phyloP scores from a whole-genome alignment of 2,888 invertebrate species.

The Ennomos erosarius region DNA sequence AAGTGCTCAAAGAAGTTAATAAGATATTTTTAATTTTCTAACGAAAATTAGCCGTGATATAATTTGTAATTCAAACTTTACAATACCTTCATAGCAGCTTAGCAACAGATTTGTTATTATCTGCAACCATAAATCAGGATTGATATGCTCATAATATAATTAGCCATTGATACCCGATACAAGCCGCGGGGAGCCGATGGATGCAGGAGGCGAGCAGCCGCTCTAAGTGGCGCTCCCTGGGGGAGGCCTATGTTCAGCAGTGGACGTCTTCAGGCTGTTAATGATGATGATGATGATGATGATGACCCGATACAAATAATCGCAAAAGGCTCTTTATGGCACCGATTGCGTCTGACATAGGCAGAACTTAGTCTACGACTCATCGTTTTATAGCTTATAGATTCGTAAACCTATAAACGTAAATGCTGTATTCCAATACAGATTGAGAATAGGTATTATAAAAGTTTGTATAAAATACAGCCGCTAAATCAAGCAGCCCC shows the following conservation, averaged over 20 bases:
- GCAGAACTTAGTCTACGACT: conserved; percentile 2
- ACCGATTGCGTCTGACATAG: conserved; percentile 14
- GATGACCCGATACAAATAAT: conserved; percentile 34
- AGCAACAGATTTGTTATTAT: conserved; percentile 21
- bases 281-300: too few relatives aligned
- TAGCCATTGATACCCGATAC: conserved; percentile 25
- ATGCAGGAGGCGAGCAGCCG: too few relatives aligned
- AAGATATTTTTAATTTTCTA: too few relatives aligned
- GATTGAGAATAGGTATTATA: conserved; percentile 12
- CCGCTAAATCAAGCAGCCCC: conserved; percentile 24
- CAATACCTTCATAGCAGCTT: neutral
- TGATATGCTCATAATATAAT: conserved; percentile 28
- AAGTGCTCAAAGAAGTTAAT: too few relatives aligned
- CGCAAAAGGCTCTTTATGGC: conserved; percentile 23
- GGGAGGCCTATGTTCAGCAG: too few relatives aligned
- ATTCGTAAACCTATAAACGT: neutral
- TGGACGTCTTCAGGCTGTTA: too few relatives aligned
- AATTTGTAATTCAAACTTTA: neutral
- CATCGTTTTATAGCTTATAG: neutral
- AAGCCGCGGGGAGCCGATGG: too few relatives aligned
- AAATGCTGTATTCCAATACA: conserved; percentile 8
- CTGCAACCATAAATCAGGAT: conserved; percentile 22
- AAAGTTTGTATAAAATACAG: conserved; percentile 19
- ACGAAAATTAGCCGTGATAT: too few relatives aligned
- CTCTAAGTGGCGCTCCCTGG: too few relatives aligned